Percentiles rank a stretch among this genome's conserved stretches.
These are phyloP conservation scores for Dipus sagitta DNA, from an alignment of 2,797 vertebrate genomes.

Conservation along the genomic window DNA sequence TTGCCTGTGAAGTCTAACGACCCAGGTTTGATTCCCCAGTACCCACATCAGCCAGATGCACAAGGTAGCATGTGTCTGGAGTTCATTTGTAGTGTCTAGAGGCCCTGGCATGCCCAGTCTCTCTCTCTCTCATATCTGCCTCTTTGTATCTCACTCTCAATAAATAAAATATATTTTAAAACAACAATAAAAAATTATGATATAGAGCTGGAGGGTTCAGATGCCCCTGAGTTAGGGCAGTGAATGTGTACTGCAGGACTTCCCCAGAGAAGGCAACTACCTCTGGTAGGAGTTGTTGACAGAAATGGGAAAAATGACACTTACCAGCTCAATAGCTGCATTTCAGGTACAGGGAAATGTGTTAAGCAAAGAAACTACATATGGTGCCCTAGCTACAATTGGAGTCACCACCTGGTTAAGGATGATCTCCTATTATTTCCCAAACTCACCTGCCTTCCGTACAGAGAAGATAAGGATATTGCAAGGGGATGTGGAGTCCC, in stretches of 20 bases:
- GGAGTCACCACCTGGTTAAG: background rate
- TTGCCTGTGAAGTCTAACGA: too few species aligned
- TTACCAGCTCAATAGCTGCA: background rate
- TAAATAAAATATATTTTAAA: too few species aligned
- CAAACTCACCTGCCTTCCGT: background rate
- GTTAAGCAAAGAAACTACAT: background rate
- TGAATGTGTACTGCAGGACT: background rate
- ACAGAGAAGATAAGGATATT: background rate
- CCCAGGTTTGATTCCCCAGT: too few species aligned
- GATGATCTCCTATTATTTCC: background rate
- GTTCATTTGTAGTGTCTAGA: too few species aligned
- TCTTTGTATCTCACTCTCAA: too few species aligned
- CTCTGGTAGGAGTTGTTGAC: background rate
- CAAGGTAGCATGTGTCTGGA: too few species aligned
- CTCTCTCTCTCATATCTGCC: too few species aligned
- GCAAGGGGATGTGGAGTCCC: background rate
- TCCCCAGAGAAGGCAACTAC: background rate
- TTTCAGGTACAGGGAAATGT: background rate
- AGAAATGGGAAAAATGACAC: background rate
- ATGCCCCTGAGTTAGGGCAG: background rate
- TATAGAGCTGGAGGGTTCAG: background rate
- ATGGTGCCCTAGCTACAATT: background rate
- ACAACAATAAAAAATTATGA: background rate
- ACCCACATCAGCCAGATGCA: too few species aligned
- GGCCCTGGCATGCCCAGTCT: too few species aligned